A percentile compares a stretch with the other conserved stretches of the same genome.
These are phyloP conservation scores for Myopa testacea DNA, from an alignment of 2,888 invertebrate species.

Conservation along the genomic window DNA sequence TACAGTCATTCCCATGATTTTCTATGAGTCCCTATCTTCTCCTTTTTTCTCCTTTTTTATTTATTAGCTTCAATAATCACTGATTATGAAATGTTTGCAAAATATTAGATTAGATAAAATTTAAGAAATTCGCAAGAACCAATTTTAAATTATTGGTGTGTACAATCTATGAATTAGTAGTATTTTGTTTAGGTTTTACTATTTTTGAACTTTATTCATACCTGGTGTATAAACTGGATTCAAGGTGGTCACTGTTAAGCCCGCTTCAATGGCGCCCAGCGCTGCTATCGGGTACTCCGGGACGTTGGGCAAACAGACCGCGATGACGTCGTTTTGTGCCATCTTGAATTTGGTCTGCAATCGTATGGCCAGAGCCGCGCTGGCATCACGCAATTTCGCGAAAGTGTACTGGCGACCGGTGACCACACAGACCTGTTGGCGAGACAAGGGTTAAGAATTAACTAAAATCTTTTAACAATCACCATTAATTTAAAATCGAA, in stretches of 20 bases:
- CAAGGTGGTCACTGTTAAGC: constrained; percentile 77
- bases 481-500: too few species aligned
- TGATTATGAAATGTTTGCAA: background rate
- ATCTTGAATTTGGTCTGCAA: constrained; percentile 77
- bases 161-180: background rate
- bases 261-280: constrained; percentile 78
- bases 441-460: background rate
- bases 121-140: too few species aligned
- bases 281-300: constrained; percentile 79
- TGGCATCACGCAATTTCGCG: constrained; percentile 74
- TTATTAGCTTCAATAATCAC: background rate
- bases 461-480: background rate
- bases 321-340: constrained; percentile 75
- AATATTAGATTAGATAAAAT: background rate
- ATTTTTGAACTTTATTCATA: constrained; percentile 57
- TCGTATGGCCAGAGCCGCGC: constrained; percentile 76
- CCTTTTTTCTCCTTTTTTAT: background rate
- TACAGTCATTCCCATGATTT: too few species aligned
- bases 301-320: constrained; percentile 79
- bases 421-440: constrained; percentile 76
- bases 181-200: background rate
- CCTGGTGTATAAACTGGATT: constrained; percentile 81
- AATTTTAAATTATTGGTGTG: background rate
- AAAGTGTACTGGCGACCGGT: constrained; percentile 81
- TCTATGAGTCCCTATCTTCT: background rate